Evolutionary conservation across 2,113 vertebrate species (phyloP).

Genomic region (Chaetops frenatus): DNA sequence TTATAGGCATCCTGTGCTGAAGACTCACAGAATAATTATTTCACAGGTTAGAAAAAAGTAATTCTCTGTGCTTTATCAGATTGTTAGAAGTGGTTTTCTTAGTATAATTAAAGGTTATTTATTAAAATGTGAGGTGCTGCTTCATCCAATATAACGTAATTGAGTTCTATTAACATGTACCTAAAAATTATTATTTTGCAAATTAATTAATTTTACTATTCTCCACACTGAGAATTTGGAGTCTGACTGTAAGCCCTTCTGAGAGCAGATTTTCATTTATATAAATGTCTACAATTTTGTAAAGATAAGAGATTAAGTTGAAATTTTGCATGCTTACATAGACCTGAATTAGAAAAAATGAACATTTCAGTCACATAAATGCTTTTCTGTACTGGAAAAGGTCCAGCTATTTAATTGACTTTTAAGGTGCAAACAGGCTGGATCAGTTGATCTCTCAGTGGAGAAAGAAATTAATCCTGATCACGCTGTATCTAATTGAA

Average conservation of each 20-base stretch:
- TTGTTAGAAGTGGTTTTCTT: neutral
- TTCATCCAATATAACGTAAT: neutral
- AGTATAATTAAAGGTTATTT: neutral
- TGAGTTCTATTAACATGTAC: neutral
- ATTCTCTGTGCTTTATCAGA: neutral
- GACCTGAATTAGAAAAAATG: neutral
- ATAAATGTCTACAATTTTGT: neutral
- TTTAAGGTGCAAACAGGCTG: neutral
- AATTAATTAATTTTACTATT: neutral
- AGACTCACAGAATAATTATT: neutral
- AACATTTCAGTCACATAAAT: neutral
- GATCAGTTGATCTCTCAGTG: neutral
- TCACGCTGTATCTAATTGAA: neutral
- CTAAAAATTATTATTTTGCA: neutral
- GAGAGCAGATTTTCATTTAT: neutral
- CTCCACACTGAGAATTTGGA: neutral
- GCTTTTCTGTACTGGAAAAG: neutral
- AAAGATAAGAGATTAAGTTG: neutral
- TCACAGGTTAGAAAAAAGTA: neutral
- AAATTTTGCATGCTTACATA: neutral
- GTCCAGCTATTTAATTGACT: neutral
- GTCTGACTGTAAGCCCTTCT: neutral
- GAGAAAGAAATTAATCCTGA: neutral
- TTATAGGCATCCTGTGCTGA: neutral
- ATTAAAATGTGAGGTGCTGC: neutral